Conservation (phyloP, 2,797 vertebrate genomes). For the Glossophaga mutica region DNA sequence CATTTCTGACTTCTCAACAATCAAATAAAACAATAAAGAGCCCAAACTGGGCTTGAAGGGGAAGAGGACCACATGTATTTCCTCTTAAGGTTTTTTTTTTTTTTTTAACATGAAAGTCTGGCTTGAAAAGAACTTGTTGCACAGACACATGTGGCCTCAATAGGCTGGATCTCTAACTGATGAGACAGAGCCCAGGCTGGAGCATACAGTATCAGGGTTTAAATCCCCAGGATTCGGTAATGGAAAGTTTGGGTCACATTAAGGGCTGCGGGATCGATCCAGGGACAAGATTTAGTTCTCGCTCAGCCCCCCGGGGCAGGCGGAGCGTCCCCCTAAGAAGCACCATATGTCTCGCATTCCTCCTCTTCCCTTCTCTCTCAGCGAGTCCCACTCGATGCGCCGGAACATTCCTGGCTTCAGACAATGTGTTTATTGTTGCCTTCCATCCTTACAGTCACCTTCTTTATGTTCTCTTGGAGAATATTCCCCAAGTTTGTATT, state of each 20-base stretch:
- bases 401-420: conserved; percentile 34
- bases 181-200: conserved; percentile 74
- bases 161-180: conserved; percentile 65
- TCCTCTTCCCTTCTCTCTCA: background rate
- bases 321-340: conserved; percentile 27
- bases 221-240: conserved; percentile 48
- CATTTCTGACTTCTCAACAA: conserved; percentile 79
- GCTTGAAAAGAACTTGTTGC: conserved; percentile 66
- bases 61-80: conserved; percentile 56
- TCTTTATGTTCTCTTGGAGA: background rate
- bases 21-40: conserved; percentile 79
- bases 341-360: conserved; percentile 45
- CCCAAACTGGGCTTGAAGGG: conserved; percentile 59
- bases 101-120: conserved; percentile 72
- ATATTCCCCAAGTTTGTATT: background rate
- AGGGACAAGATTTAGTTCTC: conserved; percentile 54
- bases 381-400: background rate
- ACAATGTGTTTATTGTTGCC: background rate
- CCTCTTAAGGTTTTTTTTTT: conserved; percentile 64
- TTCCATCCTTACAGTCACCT: background rate
- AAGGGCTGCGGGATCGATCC: conserved; percentile 47
- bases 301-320: conserved; percentile 47
- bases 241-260: conserved; percentile 62
- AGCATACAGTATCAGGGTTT: conserved; percentile 39
- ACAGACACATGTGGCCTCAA: conserved; percentile 67